These are phyloP conservation scores for Engystomops pustulosus DNA, from an alignment of 2,113 vertebrate genomes.

Conservation along the genomic window DNA sequence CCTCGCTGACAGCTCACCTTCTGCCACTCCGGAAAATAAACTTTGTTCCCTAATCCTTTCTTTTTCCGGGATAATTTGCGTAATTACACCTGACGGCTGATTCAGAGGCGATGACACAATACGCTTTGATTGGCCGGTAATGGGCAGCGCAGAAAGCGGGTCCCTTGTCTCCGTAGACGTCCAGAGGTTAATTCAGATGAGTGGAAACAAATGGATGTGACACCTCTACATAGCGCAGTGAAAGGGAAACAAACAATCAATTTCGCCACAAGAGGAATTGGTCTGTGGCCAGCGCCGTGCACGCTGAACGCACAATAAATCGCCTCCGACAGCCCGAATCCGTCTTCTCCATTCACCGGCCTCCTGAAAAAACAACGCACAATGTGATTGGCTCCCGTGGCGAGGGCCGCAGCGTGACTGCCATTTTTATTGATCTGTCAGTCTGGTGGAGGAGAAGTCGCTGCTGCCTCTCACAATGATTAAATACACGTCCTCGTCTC, in stretches of 20 bases:
- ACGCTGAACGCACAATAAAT: constrained; percentile 45
- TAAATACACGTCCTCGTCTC: constrained; percentile 8
- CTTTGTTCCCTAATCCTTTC: background rate
- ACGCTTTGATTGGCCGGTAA: constrained; percentile 23
- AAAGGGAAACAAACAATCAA: constrained; percentile 56
- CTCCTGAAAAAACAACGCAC: constrained; percentile 15
- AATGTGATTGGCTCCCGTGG: constrained; percentile 26
- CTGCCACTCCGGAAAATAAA: background rate
- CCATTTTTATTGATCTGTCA: constrained; percentile 47
- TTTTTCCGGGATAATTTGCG: background rate
- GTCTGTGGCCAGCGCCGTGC: constrained; percentile 18
- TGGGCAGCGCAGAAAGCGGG: background rate
- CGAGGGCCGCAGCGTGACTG: background rate
- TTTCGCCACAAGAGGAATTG: constrained; percentile 51
- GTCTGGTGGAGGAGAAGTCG: constrained; percentile 17
- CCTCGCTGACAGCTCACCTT: background rate
- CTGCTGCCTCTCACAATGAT: constrained; percentile 18
- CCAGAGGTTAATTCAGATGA: constrained; percentile 53
- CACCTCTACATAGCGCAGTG: constrained; percentile 43
- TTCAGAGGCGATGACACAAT: background rate
- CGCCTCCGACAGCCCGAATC: constrained; percentile 39
- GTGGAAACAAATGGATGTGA: constrained; percentile 54
- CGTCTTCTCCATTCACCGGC: constrained; percentile 38
- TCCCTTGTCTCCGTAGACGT: background rate
- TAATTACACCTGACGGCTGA: background rate